Percentiles rank a stretch among this genome's conserved stretches.
Conservation (phyloP, 2,113 vertebrate species). For the Hymenochirus boettgeri region DNA sequence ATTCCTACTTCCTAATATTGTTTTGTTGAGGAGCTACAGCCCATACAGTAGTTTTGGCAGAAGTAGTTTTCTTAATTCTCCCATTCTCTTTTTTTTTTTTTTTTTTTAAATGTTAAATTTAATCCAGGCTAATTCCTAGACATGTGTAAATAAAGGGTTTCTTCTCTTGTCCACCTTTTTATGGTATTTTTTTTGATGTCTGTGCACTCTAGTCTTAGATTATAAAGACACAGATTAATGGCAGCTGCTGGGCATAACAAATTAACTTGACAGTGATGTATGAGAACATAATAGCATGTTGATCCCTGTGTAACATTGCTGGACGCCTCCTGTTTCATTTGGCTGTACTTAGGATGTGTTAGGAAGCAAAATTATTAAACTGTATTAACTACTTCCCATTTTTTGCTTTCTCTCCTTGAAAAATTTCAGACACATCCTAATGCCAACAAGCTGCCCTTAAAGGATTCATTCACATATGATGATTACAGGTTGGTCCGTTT, state of each 20-base stretch:
- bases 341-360: slow-evolving; percentile 90
- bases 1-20: too few species aligned
- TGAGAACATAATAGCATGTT: slow-evolving; percentile 77
- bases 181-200: slow-evolving; percentile 60
- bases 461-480: slow-evolving; percentile 95
- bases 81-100: too few species aligned
- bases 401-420: slow-evolving; percentile 30
- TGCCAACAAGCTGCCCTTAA: slow-evolving; percentile 92
- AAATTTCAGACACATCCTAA: slow-evolving; percentile 85
- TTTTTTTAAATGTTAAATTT: too few species aligned
- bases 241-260: slow-evolving; percentile 91
- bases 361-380: slow-evolving; percentile 84
- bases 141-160: slow-evolving; percentile 29
- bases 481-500: slow-evolving; percentile 90
- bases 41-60: too few species aligned
- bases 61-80: too few species aligned
- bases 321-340: slow-evolving; percentile 76
- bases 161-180: slow-evolving; percentile 56
- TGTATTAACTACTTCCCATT: slow-evolving; percentile 76
- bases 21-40: too few species aligned
- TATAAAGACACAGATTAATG: slow-evolving; percentile 93
- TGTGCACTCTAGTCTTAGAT: slow-evolving; percentile 71
- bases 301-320: slow-evolving; percentile 70
- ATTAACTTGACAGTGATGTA: slow-evolving; percentile 97
- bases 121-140: slow-evolving; percentile 23